Evolutionary conservation across 1,140 invertebrate species (phyloP).

Genomic region (Vanessa tameamea): DNA sequence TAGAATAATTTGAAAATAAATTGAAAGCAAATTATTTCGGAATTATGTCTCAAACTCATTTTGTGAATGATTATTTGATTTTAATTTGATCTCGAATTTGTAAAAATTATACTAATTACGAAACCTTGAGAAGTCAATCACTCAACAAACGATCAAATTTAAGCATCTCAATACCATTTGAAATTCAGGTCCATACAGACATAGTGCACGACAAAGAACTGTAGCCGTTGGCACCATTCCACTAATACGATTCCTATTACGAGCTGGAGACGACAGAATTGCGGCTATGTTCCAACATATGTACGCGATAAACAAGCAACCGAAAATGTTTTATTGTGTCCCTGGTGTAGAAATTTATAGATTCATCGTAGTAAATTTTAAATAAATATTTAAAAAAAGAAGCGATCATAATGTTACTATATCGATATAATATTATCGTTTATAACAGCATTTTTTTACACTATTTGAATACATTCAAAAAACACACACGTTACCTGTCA

Average conservation of each 20-base stretch:
- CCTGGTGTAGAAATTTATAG: neutral
- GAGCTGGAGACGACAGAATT: slow-evolving; percentile 34
- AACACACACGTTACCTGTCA: too few relatives aligned
- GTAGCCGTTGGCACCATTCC: slow-evolving; percentile 44
- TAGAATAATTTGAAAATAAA: too few relatives aligned
- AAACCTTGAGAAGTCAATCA: neutral
- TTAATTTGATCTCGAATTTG: too few relatives aligned
- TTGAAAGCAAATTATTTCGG: too few relatives aligned
- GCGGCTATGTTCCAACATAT: slow-evolving; percentile 28
- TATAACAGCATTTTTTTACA: too few relatives aligned
- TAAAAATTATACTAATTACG: too few relatives aligned
- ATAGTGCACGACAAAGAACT: slow-evolving; percentile 22
- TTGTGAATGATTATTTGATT: too few relatives aligned
- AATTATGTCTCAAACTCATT: too few relatives aligned
- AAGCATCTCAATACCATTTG: neutral
- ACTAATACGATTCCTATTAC: slow-evolving; percentile 50
- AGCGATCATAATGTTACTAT: too few relatives aligned
- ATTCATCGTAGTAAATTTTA: neutral
- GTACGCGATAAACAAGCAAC: slow-evolving; percentile 23
- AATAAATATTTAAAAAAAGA: neutral
- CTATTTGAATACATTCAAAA: too few relatives aligned
- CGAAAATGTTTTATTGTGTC: slow-evolving; percentile 21
- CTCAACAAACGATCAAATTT: neutral
- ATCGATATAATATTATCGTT: too few relatives aligned
- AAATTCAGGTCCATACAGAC: neutral